These are phyloP conservation scores for Umimayanthus kanabou DNA, from an alignment of 92 coral and sea anemone species.

Conservation along the genomic window DNA sequence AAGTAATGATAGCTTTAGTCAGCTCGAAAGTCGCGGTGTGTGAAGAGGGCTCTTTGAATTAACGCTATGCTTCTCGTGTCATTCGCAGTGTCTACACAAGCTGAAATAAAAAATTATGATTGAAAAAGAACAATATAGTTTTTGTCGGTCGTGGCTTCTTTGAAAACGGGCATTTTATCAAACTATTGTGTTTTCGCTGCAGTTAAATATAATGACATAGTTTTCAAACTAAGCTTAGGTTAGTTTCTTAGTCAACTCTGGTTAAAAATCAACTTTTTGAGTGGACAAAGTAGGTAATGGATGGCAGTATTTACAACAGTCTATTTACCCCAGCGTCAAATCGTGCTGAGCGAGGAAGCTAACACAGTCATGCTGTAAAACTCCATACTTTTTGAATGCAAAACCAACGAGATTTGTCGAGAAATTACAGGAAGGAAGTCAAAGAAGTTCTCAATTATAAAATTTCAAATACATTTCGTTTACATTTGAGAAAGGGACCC, in stretches of 20 bases:
- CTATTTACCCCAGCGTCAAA: not conserved
- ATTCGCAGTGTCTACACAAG: not conserved
- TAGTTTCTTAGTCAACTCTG: not conserved
- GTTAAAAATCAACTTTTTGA: not conserved
- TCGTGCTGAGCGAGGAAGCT: not conserved
- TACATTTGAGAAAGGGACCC: constrained; percentile 1
- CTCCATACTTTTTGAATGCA: not conserved
- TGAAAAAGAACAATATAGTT: not conserved
- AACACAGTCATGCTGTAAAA: not conserved
- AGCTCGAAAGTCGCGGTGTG: not conserved
- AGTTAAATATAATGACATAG: not conserved
- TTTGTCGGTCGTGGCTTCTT: not conserved
- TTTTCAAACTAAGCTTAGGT: too few species aligned
- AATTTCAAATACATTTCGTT: constrained; percentile 11
- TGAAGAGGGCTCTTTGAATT: not conserved
- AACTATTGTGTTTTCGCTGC: not conserved
- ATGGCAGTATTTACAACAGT: not conserved
- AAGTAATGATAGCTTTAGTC: not conserved
- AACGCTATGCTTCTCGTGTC: not conserved
- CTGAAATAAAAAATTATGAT: not conserved
- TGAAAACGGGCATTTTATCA: constrained; percentile 1
- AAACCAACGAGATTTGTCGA: not conserved
- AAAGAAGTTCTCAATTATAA: not conserved
- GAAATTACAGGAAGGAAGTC: not conserved
- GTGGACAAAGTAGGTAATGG: not conserved